Base-by-base conservation (phyloP, 1,140 invertebrate species). In the Aphelenchoides besseyi region DNA sequence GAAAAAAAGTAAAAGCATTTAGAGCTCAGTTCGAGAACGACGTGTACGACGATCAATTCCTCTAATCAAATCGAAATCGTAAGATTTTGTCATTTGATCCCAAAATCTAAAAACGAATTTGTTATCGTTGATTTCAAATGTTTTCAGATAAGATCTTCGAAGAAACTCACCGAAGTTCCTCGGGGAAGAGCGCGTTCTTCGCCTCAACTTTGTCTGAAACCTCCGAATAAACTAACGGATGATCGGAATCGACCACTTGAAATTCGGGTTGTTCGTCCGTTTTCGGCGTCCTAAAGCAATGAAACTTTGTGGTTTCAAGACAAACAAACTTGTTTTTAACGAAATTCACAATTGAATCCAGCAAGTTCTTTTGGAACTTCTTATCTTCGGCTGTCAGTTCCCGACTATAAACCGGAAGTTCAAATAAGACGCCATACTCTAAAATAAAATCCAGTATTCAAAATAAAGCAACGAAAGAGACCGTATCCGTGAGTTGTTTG, bases 41-140 rank as follows among this genome's bases (percentile, higher is more conserved):
- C 53, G 52, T 2, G 71, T 73, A 5, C 74, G 41, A 29, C 61
- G 64, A 32, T 74, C 1, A 28, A 77, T 57, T 32, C 72, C 72
- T n/a, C 35, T 28, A 41, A 74, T 59, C 16, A 74, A 12, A 54
- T 74, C 74, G 37, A 66, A 74, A 23, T 73, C 23, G 57, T 75
- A 76, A 3, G 76, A 28, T 35, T 61, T 69, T 12, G 61, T 72
- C n/a, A 74, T 5, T 33, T 68, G 12, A 18, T 64, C 12, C 72
- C 74, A 74, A 32, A 74, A 74, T n/a, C n/a, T n/a, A n/a, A n/a
- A n/a, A n/a, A n/a, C n/a, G n/a, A n/a, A n/a, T n/a, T n/a, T n/a
- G n/a, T n/a, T n/a, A n/a, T n/a, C n/a, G n/a, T n/a, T n/a, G n/a
- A n/a, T n/a, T n/a, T n/a, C n/a, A n/a, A n/a, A n/a, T n/a, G n/a